Evolutionary conservation across 2,888 invertebrate species (phyloP), one percentile per base, ranked within the genome.

Genomic region (Dastarcus helophoroides): DNA sequence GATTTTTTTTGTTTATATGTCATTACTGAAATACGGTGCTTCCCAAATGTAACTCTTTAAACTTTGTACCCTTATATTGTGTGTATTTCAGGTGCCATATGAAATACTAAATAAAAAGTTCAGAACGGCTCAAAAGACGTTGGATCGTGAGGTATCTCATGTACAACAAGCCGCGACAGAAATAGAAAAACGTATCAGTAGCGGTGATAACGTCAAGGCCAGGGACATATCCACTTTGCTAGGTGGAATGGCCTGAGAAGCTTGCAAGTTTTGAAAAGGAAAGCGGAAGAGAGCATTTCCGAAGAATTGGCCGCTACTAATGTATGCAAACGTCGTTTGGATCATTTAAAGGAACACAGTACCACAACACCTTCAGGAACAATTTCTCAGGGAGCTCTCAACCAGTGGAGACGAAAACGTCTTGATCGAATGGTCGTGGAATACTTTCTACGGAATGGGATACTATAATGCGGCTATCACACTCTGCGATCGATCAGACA

Each of bases 101-200:
- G 98, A 98, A 64, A 76, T 97, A 27, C 69, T 98, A 42, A 98
- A 98, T 64, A 97, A 97, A 61, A 89, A 88, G 50, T 98, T 95
- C 60, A 79, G 97, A 32, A 78, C 83, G 25, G 89, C 94, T 2
- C 97, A 98, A 62, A 91, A 95, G 50, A 80, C 82, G 7, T 65
- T 98, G 34, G 97, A 97, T 53, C 71, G 94, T 35, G 95, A 91
- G 58, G 85, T 86, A 0, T 79, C 90, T 2, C 86, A 91, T 55
- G 83, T 94, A 2, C 81, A 85, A 44, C 74, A 75, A 38, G 76
- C 79, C 0, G 79, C 84, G 0, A 68, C 68, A 29, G 88, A 89
- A 42, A 63, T 91, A n/a, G 88, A 90, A 50, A 71, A 72, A 35
- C 75, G 77, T 11, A 65, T 86, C 2, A 72, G 74, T 40, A 46